A percentile compares a stretch with the other conserved stretches of the same genome.
phyloP scores from a whole-genome alignment of 1,140 invertebrate species.

The Nomia melanderi region DNA sequence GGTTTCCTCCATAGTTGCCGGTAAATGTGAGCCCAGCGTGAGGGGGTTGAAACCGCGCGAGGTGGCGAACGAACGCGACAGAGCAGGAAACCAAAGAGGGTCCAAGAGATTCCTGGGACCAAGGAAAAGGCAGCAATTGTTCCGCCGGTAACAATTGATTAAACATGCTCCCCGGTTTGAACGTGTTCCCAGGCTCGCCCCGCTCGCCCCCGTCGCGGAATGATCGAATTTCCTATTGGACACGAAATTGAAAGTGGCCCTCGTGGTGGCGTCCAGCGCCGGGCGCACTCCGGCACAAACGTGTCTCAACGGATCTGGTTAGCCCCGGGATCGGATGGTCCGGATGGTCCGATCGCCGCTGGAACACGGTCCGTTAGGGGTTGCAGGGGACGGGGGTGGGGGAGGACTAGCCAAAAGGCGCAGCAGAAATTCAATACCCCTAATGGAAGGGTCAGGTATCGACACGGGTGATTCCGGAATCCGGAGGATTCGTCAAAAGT shows the following conservation, averaged over 20 bases:
- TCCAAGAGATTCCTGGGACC: background rate
- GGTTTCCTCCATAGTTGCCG: no score
- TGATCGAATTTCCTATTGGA: constrained; percentile 45
- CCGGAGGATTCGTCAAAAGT: constrained; percentile 52
- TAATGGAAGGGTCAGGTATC: constrained; percentile 68
- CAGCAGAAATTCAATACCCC: constrained; percentile 66
- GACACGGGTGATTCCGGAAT: background rate
- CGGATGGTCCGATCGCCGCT: constrained; percentile 17
- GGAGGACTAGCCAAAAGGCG: constrained; percentile 8
- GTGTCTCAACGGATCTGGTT: constrained; percentile 42
- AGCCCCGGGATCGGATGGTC: constrained; percentile 24
- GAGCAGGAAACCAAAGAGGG: no score
- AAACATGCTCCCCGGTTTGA: constrained; percentile 14
- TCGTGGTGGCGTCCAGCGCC: background rate
- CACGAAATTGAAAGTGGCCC: constrained; percentile 43
- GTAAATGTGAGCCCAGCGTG: background rate
- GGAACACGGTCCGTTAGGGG: constrained; percentile 15
- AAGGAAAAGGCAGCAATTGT: constrained; percentile 28
- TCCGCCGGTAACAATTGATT: constrained; percentile 36
- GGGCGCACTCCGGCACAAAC: background rate
- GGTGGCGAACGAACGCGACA: background rate
- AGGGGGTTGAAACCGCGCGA: no score
- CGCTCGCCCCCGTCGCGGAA: background rate
- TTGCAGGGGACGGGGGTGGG: no score
- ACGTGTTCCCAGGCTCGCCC: background rate